phyloP scores from a whole-genome alignment of 2,113 vertebrate genomes.

The Oenanthe melanoleuca region DNA sequence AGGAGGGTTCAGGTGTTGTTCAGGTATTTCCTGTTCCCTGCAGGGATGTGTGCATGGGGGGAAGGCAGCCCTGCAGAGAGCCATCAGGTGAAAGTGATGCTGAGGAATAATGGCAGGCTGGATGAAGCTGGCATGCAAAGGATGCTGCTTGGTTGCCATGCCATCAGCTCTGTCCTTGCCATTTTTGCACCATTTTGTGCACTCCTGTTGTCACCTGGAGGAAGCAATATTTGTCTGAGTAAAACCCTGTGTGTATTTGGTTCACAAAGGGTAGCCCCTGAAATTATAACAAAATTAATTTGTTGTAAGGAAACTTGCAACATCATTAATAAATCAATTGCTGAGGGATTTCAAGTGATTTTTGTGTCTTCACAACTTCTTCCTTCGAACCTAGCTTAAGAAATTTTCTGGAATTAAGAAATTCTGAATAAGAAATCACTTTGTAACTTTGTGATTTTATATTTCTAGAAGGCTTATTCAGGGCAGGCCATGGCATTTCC shows the following conservation, averaged over 20 bases:
- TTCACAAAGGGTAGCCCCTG: not conserved
- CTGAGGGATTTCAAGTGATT: not conserved
- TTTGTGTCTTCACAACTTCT: not conserved
- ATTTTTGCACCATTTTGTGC: not conserved
- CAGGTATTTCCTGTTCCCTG: not conserved
- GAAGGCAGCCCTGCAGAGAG: not conserved
- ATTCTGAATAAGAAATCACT: not conserved
- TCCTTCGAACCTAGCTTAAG: not conserved
- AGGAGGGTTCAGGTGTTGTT: not conserved
- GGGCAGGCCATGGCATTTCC: not conserved
- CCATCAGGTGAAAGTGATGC: not conserved
- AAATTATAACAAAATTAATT: not conserved
- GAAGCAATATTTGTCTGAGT: not conserved
- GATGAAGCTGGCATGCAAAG: not conserved
- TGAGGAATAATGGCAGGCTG: not conserved
- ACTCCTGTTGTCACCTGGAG: not conserved
- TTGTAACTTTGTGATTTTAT: not conserved
- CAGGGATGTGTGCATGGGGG: not conserved
- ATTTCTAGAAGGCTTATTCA: not conserved
- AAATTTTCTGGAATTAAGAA: not conserved
- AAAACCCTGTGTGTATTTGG: accelerated
- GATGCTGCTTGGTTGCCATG: not conserved
- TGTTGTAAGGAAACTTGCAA: not conserved
- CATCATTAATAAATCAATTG: not conserved
- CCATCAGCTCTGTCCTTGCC: not conserved